Percentiles rank a stretch among this genome's conserved stretches.
Conservation (phyloP, 2,797 vertebrate species). For the Cetoscarus ocellatus region DNA sequence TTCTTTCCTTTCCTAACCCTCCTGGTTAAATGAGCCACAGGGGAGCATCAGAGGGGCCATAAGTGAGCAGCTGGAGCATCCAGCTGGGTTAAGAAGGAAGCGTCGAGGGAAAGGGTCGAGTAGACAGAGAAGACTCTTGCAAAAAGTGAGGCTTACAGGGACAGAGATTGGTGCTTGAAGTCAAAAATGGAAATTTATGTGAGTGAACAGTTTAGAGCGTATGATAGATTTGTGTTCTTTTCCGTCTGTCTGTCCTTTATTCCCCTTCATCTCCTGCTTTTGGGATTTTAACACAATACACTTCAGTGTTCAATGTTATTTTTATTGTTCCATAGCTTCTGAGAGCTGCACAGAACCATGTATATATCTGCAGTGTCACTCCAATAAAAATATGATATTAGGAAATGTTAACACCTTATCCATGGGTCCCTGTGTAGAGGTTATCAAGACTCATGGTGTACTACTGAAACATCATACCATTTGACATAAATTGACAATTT, state of each 20-base stretch:
- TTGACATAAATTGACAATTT: no score
- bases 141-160: constrained; percentile 23
- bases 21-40: constrained; percentile 77
- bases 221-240: not conserved
- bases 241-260: not conserved
- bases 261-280: not conserved
- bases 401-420: no score
- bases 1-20: constrained; percentile 29
- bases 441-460: no score
- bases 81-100: constrained; percentile 68
- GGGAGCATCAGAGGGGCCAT: constrained; percentile 70
- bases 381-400: no score
- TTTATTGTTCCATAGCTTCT: no score
- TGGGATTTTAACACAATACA: no score
- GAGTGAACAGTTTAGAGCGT: constrained; percentile 12
- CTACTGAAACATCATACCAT: no score
- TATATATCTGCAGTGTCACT: no score
- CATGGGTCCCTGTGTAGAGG: no score
- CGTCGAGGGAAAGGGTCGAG: constrained; percentile 18
- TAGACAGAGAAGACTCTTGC: constrained; percentile 26
- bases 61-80: constrained; percentile 76
- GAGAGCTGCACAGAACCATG: no score
- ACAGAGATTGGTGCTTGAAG: constrained; percentile 30
- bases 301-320: no score
- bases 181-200: constrained; percentile 29